Conservation (phyloP, 2,113 vertebrate species). For the Marmota monax region DNA sequence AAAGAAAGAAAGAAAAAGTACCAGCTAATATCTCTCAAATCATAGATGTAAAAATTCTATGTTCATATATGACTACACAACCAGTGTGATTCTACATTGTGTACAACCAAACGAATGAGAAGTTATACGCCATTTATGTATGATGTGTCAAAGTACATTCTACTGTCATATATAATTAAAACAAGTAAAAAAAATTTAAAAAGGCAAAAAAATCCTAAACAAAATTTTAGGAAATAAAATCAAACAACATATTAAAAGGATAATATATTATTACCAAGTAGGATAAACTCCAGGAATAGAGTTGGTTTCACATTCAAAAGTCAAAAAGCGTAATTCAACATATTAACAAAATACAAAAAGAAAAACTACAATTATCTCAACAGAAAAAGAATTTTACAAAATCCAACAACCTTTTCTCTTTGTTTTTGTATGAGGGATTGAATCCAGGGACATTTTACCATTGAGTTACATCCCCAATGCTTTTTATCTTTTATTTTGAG, state of each 20-base stretch:
- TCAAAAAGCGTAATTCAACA: background rate
- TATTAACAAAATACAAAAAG: background rate
- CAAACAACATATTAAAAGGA: background rate
- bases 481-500: too few relatives aligned
- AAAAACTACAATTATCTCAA: background rate
- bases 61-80: too few relatives aligned
- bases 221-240: background rate
- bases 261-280: background rate
- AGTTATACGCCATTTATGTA: too few relatives aligned
- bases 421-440: too few relatives aligned
- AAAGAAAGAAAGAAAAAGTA: background rate
- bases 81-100: too few relatives aligned
- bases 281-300: background rate
- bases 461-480: too few relatives aligned
- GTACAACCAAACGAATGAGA: too few relatives aligned
- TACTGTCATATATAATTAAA: too few relatives aligned
- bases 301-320: background rate
- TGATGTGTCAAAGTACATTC: too few relatives aligned
- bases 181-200: too few relatives aligned
- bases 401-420: background rate
- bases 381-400: background rate
- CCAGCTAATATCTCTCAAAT: background rate
- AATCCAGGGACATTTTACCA: too few relatives aligned
- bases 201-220: background rate
- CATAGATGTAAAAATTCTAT: conserved; percentile 1